phyloP scores from a whole-genome alignment of 2,797 vertebrate genomes.

The Sebastes kiyomatsui region DNA sequence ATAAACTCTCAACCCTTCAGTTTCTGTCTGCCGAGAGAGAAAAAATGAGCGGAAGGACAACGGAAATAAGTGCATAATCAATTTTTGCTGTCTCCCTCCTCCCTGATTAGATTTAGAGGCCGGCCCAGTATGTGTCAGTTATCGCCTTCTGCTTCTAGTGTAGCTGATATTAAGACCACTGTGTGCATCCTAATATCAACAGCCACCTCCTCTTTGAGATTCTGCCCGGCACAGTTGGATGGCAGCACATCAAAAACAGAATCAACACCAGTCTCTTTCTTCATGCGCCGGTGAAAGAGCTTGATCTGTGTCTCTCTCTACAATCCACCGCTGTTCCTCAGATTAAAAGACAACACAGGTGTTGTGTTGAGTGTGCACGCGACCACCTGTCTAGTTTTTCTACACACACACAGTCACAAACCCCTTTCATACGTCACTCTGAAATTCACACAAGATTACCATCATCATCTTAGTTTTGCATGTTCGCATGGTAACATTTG shows the following conservation, averaged over 20 bases:
- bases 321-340: slow-evolving; percentile 15
- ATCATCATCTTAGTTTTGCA: not conserved
- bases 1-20: slow-evolving; percentile 7
- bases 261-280: slow-evolving; percentile 15
- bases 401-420: not conserved
- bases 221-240: slow-evolving; percentile 24
- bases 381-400: slow-evolving; percentile 21
- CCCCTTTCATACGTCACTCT: not conserved
- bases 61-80: slow-evolving; percentile 8
- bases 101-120: slow-evolving; percentile 23
- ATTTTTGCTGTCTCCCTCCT: slow-evolving; percentile 2
- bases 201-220: slow-evolving; percentile 33
- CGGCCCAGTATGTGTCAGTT: slow-evolving; percentile 3
- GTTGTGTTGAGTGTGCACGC: slow-evolving; percentile 5
- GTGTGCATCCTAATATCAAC: slow-evolving; percentile 34
- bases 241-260: slow-evolving; percentile 52
- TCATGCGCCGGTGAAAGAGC: slow-evolving; percentile 9
- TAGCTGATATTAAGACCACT: slow-evolving; percentile 26
- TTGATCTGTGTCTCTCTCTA: slow-evolving; percentile 14
- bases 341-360: slow-evolving; percentile 43
- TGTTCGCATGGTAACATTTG: not conserved
- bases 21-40: not conserved
- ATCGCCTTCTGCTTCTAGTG: slow-evolving; percentile 1
- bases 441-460: not conserved
- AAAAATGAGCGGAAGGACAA: not conserved